Evolutionary conservation across 2,797 vertebrate genomes (phyloP).

Genomic region (Rhinichthys osculus): DNA sequence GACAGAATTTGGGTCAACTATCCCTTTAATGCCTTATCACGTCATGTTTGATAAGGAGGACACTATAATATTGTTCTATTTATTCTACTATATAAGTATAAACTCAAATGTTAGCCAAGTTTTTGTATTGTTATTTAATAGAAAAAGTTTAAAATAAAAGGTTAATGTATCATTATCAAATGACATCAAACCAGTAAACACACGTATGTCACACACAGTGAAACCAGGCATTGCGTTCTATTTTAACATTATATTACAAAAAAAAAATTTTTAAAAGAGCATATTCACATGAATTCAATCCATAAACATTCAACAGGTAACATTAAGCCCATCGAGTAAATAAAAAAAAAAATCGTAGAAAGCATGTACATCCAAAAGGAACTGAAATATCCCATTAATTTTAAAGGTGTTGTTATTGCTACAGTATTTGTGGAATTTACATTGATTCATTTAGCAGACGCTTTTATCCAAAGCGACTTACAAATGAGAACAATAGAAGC

Average conservation of each 20-base stretch:
- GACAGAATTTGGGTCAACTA: too few species aligned
- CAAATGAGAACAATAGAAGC: too few species aligned
- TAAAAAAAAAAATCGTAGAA: background rate
- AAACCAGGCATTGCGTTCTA: too few species aligned
- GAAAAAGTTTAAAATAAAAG: background rate
- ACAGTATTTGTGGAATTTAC: too few species aligned
- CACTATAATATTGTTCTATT: background rate
- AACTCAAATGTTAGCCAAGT: background rate
- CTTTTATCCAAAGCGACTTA: too few species aligned
- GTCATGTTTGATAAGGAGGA: background rate
- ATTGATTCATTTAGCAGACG: too few species aligned
- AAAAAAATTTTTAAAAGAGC: background rate
- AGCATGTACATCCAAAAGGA: background rate
- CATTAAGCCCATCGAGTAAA: background rate
- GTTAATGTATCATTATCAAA: background rate
- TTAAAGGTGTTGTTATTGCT: background rate
- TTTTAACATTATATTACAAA: too few species aligned
- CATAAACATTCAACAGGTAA: background rate
- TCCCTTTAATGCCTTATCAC: background rate
- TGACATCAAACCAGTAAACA: background rate
- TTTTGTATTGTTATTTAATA: background rate
- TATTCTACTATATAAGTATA: background rate
- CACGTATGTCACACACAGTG: background rate
- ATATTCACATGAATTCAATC: background rate
- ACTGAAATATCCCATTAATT: background rate